A percentile compares a stretch with the other conserved stretches of the same genome.
Conservation (phyloP, 2,888 invertebrate genomes). For the Cordilura impudica region DNA sequence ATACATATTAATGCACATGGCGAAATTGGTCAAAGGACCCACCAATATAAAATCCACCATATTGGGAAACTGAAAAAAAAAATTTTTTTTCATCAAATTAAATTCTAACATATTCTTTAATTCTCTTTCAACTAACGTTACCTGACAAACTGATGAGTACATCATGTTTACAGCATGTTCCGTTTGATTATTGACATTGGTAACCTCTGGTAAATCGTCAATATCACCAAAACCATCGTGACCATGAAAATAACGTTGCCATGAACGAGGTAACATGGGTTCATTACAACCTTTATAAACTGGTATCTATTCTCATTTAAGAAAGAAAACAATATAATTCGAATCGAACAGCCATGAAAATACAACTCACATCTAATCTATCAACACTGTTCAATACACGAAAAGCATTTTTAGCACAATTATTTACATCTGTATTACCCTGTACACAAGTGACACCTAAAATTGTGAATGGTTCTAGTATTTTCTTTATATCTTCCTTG, state of each 20-base stretch:
- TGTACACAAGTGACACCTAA: constrained; percentile 85
- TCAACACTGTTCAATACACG: constrained; percentile 81
- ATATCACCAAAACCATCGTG: constrained; percentile 85
- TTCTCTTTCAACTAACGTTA: constrained; percentile 65
- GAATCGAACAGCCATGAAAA: neutral
- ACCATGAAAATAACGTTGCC: constrained; percentile 78
- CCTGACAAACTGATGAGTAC: constrained; percentile 80
- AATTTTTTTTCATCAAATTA: neutral
- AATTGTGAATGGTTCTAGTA: constrained; percentile 71
- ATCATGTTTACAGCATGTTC: constrained; percentile 82
- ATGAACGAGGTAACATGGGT: constrained; percentile 70
- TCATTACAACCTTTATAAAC: constrained; percentile 68
- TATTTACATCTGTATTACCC: constrained; percentile 85
- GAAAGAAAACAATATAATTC: neutral
- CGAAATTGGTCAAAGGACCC: constrained; percentile 88
- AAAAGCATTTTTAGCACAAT: constrained; percentile 84
- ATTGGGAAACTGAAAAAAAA: constrained; percentile 76
- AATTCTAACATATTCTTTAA: neutral
- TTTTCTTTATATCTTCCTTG: constrained; percentile 7
- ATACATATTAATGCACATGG: constrained; percentile 84
- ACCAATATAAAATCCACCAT: constrained; percentile 82
- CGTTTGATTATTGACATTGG: constrained; percentile 74
- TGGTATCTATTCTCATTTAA: constrained; percentile 68
- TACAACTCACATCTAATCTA: constrained; percentile 81
- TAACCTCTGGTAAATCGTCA: constrained; percentile 77